phyloP scores from a whole-genome alignment of 2,888 invertebrate genomes.

The Lepidonotus clava region DNA sequence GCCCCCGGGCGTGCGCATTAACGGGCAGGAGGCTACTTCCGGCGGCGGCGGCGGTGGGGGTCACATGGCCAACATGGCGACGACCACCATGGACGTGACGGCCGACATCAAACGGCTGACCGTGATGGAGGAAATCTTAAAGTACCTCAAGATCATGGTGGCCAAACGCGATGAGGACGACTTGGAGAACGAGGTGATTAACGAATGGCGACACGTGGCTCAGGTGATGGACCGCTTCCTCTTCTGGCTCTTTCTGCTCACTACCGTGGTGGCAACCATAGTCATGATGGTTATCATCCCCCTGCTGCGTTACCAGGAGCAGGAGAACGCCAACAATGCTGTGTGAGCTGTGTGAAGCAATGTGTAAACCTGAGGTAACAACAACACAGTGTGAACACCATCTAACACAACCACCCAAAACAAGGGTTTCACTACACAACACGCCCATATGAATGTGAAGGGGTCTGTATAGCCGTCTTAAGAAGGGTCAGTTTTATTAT shows the following conservation, averaged over 20 bases:
- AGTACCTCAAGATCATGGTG: slow-evolving; percentile 73
- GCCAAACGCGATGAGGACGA: slow-evolving; percentile 75
- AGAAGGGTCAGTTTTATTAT: too few species aligned
- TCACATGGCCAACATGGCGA: not conserved
- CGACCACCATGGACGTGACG: slow-evolving; percentile 46
- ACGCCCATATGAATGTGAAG: too few species aligned
- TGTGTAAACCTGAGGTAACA: too few species aligned
- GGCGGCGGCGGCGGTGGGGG: slow-evolving; percentile 16
- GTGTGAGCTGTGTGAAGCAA: slow-evolving; percentile 15
- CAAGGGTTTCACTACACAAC: too few species aligned
- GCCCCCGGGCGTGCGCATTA: slow-evolving; percentile 38
- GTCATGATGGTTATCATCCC: slow-evolving; percentile 74
- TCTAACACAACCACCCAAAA: too few species aligned
- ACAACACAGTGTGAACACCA: not conserved
- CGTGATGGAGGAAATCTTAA: slow-evolving; percentile 73
- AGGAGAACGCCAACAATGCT: slow-evolving; percentile 25
- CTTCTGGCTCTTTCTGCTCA: slow-evolving; percentile 74
- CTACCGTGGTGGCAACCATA: slow-evolving; percentile 71
- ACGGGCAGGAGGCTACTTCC: slow-evolving; percentile 17
- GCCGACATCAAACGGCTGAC: slow-evolving; percentile 59
- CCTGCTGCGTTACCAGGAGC: slow-evolving; percentile 55
- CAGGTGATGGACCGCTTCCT: slow-evolving; percentile 75
- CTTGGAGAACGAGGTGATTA: slow-evolving; percentile 70
- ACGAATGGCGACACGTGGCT: slow-evolving; percentile 78
- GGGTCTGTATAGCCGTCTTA: too few species aligned